Conservation (phyloP, 2,888 invertebrate species). For the Eugnorisma glareosa region DNA sequence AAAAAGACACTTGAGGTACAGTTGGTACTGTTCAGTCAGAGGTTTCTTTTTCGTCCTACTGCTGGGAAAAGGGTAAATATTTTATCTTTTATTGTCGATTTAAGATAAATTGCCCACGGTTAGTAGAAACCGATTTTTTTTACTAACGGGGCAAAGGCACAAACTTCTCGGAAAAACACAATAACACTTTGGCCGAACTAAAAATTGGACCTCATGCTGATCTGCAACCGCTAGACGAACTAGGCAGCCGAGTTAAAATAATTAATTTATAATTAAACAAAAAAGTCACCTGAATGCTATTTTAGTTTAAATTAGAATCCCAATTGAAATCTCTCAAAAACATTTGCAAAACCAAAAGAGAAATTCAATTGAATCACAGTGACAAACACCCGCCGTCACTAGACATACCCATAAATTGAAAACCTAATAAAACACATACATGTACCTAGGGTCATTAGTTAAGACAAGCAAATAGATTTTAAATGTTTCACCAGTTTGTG, state of each 20-base stretch:
- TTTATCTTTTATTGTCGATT: neutral
- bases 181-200: neutral
- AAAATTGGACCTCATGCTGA: neutral
- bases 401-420: constrained; percentile 11
- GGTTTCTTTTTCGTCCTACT: too few relatives aligned
- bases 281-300: too few relatives aligned
- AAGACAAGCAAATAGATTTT: constrained; percentile 56
- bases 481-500: constrained; percentile 32
- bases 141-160: neutral
- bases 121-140: neutral
- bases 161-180: neutral
- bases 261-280: too few relatives aligned
- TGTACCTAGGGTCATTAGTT: constrained; percentile 14
- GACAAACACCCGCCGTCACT: neutral
- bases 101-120: neutral
- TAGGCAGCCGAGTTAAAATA: neutral
- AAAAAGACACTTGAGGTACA: constrained; percentile 11
- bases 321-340: constrained; percentile 1
- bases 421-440: constrained; percentile 33
- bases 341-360: neutral
- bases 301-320: neutral
- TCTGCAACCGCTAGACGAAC: neutral
- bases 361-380: constrained; percentile 15
- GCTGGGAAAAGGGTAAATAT: neutral
- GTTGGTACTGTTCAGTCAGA: neutral